A percentile compares a stretch with the other conserved stretches of the same genome.
Evolutionary conservation across 1,140 invertebrate genomes (phyloP).

Genomic region (Probaryconus sp.): DNA sequence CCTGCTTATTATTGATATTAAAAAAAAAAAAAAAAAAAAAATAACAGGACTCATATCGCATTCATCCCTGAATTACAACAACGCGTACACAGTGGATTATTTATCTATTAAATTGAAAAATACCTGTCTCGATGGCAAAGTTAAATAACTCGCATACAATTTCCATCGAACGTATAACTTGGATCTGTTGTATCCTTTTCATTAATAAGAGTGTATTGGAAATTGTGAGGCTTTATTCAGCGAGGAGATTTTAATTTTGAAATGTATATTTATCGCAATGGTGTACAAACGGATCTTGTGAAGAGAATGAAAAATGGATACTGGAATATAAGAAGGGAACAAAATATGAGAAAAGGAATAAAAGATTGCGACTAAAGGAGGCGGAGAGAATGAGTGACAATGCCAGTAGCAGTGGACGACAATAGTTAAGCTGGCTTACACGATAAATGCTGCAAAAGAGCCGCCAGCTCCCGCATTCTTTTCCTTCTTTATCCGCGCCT

Average conservation of each 20-base stretch:
- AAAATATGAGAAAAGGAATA: slow-evolving; percentile 21
- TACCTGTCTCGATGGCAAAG: too few relatives aligned
- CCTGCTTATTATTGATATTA: too few relatives aligned
- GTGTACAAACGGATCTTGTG: slow-evolving; percentile 12
- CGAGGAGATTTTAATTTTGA: slow-evolving; percentile 13
- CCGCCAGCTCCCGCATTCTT: slow-evolving; percentile 32
- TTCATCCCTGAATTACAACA: too few relatives aligned
- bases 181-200: neutral
- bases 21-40: too few relatives aligned
- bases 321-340: slow-evolving; percentile 17
- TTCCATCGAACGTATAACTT: neutral
- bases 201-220: neutral
- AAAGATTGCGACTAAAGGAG: slow-evolving; percentile 28
- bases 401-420: slow-evolving; percentile 43
- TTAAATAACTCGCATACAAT: neutral
- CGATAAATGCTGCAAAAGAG: slow-evolving; percentile 51
- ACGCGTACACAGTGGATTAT: too few relatives aligned
- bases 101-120: too few relatives aligned
- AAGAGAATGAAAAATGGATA: slow-evolving; percentile 22
- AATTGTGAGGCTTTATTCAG: slow-evolving; percentile 3
- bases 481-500: slow-evolving; percentile 22
- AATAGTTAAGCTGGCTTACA: slow-evolving; percentile 49
- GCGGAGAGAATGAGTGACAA: slow-evolving; percentile 33
- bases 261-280: slow-evolving; percentile 18
- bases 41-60: too few relatives aligned